Conservation (phyloP, 2,113 vertebrate genomes). For the Clinocottus analis region DNA sequence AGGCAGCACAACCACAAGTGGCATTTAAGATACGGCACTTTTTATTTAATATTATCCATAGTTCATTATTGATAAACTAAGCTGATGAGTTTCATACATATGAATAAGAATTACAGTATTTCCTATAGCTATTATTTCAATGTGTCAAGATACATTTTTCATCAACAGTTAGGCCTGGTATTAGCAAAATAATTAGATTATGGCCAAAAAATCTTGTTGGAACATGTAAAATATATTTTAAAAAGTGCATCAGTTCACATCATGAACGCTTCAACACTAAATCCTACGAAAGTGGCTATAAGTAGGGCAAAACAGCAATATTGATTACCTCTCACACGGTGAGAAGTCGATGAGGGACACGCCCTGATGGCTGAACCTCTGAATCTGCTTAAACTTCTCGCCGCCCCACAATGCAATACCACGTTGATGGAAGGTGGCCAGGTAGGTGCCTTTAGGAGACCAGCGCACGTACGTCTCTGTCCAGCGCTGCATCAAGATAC, state of each 20-base stretch:
- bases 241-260: neutral
- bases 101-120: neutral
- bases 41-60: neutral
- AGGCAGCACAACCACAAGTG: conserved; percentile 18
- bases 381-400: conserved; percentile 99
- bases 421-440: conserved; percentile 96
- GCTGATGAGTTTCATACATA: neutral
- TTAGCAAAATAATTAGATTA: neutral
- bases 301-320: neutral
- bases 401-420: conserved; percentile 98
- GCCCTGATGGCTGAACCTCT: conserved; percentile 96
- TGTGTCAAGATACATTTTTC: neutral
- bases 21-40: neutral
- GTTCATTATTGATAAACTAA: neutral
- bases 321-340: conserved; percentile 93
- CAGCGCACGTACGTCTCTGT: conserved; percentile 98
- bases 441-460: conserved; percentile 97
- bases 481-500: conserved; percentile 87
- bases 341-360: conserved; percentile 99
- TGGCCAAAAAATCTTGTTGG: neutral
- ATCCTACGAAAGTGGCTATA: neutral
- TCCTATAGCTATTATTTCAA: neutral
- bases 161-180: no score
- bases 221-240: neutral
- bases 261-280: neutral